A percentile compares a stretch with the other conserved stretches of the same genome.
phyloP scores from a whole-genome alignment of 2,113 vertebrate genomes.

The Pantherophis guttatus region DNA sequence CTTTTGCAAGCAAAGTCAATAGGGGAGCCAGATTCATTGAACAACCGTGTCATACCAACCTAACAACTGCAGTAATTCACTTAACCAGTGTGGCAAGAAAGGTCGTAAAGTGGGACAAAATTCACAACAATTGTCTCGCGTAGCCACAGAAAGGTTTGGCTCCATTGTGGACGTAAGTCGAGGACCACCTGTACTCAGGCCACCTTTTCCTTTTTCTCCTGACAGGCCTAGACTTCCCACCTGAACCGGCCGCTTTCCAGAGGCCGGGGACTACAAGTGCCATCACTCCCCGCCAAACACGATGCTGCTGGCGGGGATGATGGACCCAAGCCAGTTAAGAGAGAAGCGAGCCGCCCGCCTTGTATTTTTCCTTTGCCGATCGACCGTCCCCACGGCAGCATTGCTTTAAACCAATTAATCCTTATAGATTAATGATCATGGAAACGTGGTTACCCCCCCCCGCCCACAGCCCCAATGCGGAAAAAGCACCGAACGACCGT shows the following conservation, averaged over 20 bases:
- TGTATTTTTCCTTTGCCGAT: background rate
- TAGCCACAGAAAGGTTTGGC: background rate
- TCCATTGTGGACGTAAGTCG: background rate
- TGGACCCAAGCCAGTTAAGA: background rate
- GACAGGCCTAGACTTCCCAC: background rate
- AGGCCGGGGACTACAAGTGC: background rate
- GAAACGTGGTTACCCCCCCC: background rate
- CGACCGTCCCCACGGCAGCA: background rate
- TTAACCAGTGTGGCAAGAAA: background rate
- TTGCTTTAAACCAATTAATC: background rate
- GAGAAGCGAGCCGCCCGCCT: background rate
- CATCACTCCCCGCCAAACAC: background rate
- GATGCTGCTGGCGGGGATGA: background rate
- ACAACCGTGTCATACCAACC: background rate
- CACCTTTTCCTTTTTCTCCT: background rate
- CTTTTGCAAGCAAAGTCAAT: background rate
- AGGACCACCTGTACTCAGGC: background rate
- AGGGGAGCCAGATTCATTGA: background rate
- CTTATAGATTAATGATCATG: background rate
- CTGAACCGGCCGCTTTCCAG: background rate
- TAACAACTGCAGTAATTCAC: background rate
- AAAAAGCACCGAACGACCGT: rapidly evolving
- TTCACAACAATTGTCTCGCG: background rate
- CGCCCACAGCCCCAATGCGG: background rate
- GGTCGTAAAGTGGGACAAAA: background rate